Conservation (phyloP, 2,797 vertebrate genomes). For the Neosilurus mollespiculum region DNA sequence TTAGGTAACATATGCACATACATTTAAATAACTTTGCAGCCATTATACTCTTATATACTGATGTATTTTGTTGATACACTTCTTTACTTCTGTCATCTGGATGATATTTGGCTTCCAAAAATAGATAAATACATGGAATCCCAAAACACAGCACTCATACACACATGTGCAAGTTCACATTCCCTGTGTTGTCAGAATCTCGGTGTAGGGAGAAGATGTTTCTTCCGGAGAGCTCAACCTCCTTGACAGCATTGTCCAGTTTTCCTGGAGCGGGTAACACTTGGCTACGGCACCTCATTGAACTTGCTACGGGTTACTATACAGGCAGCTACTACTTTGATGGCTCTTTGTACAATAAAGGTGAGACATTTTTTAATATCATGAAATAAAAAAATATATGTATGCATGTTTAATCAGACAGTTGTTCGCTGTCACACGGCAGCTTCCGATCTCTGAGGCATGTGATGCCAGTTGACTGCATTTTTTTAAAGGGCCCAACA, state of each 20-base stretch:
- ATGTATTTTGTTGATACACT: no score
- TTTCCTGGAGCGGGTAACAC: conserved; percentile 97
- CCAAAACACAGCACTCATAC: neutral
- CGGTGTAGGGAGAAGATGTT: conserved; percentile 91
- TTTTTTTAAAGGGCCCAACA: no score
- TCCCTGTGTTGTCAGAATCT: conserved; percentile 75
- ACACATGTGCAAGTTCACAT: neutral
- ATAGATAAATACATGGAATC: neutral
- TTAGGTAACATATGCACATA: conserved; percentile 76
- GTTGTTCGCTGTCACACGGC: no score
- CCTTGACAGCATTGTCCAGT: conserved; percentile 88
- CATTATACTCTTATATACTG: neutral
- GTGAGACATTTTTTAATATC: conserved; percentile 64
- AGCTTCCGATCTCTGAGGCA: no score
- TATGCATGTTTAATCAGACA: no score
- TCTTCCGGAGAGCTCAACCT: conserved; percentile 83
- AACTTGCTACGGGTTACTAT: conserved; percentile 91
- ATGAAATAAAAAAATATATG: neutral
- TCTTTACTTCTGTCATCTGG: neutral
- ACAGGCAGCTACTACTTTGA: conserved; percentile 98
- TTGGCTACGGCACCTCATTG: conserved; percentile 92
- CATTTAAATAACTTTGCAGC: neutral
- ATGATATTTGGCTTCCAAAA: neutral
- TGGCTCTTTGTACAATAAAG: conserved; percentile 92
- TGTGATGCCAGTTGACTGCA: no score